Conservation (phyloP, 2,888 invertebrate species). For the Lycocerus yunnanus region DNA sequence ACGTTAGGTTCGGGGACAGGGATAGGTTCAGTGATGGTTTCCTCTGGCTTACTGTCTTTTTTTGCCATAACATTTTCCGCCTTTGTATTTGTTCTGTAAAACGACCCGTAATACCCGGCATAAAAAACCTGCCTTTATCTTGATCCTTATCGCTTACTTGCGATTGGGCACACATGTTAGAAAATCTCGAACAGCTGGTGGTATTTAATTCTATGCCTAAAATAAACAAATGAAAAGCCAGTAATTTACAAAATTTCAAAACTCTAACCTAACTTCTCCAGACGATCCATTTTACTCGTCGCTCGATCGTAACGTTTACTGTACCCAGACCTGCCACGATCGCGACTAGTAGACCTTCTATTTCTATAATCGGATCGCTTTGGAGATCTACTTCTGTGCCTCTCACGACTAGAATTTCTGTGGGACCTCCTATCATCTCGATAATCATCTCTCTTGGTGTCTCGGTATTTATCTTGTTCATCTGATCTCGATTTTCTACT, state of each 20-base stretch:
- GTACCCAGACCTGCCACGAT: constrained; percentile 41
- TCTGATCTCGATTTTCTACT: constrained; percentile 30
- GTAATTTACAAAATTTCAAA: neutral
- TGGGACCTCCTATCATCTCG: constrained; percentile 19
- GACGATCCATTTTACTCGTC: constrained; percentile 55
- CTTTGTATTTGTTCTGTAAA: constrained; percentile 91
- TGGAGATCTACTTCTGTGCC: constrained; percentile 40
- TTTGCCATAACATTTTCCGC: constrained; percentile 88
- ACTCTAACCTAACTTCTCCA: constrained; percentile 56
- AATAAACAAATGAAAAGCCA: neutral
- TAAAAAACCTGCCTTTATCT: constrained; percentile 57
- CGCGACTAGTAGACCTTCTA: constrained; percentile 45
- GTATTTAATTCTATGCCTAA: constrained; percentile 46
- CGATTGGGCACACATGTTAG: constrained; percentile 58
- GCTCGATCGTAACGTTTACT: constrained; percentile 56
- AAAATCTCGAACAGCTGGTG: constrained; percentile 46
- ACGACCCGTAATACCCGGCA: constrained; percentile 62
- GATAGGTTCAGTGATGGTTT: constrained; percentile 39
- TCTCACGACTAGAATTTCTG: constrained; percentile 39
- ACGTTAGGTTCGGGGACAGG: constrained; percentile 52
- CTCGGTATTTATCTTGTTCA: constrained; percentile 30
- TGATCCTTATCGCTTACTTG: constrained; percentile 58
- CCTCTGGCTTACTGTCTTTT: constrained; percentile 60
- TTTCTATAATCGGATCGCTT: constrained; percentile 38
- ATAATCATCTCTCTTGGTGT: constrained; percentile 18